A percentile compares a stretch with the other conserved stretches of the same genome.
Conservation (phyloP, 2,888 invertebrate species). For the Aspidiotus destructor region DNA sequence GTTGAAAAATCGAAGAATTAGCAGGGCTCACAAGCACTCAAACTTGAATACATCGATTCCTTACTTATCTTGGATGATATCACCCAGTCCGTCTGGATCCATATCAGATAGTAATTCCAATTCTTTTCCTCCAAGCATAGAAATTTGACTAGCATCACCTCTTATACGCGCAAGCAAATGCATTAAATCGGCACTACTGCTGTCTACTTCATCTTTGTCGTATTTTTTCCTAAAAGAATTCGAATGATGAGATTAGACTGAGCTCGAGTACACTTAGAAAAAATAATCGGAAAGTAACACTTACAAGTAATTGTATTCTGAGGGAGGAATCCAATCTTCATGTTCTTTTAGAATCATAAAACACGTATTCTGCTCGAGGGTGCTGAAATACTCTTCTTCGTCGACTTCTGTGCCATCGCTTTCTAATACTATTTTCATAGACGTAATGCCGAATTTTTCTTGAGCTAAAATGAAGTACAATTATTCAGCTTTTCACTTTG, state of each 20-base stretch:
- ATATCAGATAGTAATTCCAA: constrained; percentile 76
- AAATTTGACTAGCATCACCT: constrained; percentile 51
- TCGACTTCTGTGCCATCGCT: constrained; percentile 91
- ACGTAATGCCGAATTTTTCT: constrained; percentile 54
- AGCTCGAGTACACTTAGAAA: background rate
- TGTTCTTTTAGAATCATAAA: constrained; percentile 58
- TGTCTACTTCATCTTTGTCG: constrained; percentile 39
- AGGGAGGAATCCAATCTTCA: constrained; percentile 38
- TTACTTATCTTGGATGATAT: constrained; percentile 61
- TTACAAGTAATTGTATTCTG: constrained; percentile 30
- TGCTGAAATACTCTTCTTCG: constrained; percentile 89
- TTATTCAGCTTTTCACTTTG: background rate
- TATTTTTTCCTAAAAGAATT: constrained; percentile 23
- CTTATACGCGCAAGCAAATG: constrained; percentile 34
- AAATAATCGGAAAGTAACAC: background rate
- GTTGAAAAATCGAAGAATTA: constrained; percentile 18
- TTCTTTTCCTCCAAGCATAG: constrained; percentile 71
- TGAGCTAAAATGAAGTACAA: constrained; percentile 45
- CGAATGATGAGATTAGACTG: background rate
- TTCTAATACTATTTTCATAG: constrained; percentile 73
- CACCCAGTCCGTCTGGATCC: constrained; percentile 79
- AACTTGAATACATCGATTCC: constrained; percentile 41
- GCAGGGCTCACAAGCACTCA: background rate
- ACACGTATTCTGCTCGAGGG: constrained; percentile 75
- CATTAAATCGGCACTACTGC: constrained; percentile 41